These are phyloP conservation scores for Phalacrocorax carbo DNA, from an alignment of 2,113 vertebrate species.

Conservation along the genomic window DNA sequence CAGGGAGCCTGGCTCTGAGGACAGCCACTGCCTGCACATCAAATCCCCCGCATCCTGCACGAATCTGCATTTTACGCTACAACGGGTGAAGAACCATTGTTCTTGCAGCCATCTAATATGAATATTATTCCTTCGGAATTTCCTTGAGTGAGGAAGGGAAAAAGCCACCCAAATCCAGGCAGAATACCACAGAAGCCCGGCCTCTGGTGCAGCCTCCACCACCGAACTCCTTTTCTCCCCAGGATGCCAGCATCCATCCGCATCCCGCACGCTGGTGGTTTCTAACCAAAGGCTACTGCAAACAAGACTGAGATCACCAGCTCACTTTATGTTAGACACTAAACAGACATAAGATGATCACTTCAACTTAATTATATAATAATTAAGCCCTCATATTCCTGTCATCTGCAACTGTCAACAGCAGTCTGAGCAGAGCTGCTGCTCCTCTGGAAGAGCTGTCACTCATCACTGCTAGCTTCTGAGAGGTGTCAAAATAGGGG, in stretches of 20 bases:
- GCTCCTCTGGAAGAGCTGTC: neutral
- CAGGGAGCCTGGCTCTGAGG: neutral
- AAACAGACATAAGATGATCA: neutral
- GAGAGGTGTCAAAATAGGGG: constrained; percentile 44
- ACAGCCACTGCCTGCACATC: neutral
- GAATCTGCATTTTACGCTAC: neutral
- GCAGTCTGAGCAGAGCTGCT: neutral
- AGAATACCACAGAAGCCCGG: neutral
- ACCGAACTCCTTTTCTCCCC: neutral
- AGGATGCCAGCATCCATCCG: neutral
- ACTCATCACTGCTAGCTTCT: neutral
- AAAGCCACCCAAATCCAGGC: neutral
- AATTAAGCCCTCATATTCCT: constrained; percentile 41
- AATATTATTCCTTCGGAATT: neutral
- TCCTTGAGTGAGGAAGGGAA: neutral
- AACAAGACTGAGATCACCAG: neutral
- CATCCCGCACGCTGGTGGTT: accelerated
- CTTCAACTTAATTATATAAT: constrained; percentile 35
- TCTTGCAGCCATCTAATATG: neutral
- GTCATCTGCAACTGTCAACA: constrained; percentile 24
- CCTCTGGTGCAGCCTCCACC: neutral
- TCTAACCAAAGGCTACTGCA: neutral
- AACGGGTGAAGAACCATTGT: neutral
- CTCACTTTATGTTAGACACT: neutral
- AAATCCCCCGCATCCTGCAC: neutral